A percentile compares a stretch with the other conserved stretches of the same genome.
These are phyloP conservation scores for Ctenicera cuprea DNA, from an alignment of 2,888 invertebrate species.

Conservation along the genomic window DNA sequence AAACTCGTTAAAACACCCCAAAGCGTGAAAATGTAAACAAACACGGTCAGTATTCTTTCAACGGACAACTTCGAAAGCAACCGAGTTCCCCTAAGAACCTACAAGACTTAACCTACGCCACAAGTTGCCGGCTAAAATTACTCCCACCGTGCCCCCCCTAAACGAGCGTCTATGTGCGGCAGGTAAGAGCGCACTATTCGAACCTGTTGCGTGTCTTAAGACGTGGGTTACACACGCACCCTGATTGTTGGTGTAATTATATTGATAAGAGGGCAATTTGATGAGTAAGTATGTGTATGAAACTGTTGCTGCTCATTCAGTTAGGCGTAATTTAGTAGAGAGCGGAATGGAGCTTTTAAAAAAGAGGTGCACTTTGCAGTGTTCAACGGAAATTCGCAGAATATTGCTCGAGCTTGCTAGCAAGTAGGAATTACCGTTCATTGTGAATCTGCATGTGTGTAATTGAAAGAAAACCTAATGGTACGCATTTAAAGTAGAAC, in stretches of 20 bases:
- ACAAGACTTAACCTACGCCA: constrained; percentile 47
- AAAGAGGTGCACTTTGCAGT: no score
- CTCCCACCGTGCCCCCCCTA: constrained; percentile 45
- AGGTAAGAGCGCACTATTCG: constrained; percentile 37
- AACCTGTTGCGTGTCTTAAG: constrained; percentile 45
- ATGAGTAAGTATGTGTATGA: background rate
- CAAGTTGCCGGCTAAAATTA: constrained; percentile 47
- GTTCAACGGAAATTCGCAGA: no score
- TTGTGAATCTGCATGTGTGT: background rate
- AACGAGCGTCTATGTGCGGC: constrained; percentile 25
- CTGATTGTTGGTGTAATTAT: constrained; percentile 5
- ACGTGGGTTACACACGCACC: constrained; percentile 8
- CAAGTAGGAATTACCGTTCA: background rate
- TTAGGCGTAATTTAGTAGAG: background rate
- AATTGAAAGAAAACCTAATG: background rate
- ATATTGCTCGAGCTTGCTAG: no score
- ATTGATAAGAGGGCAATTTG: background rate
- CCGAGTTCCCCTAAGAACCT: constrained; percentile 38
- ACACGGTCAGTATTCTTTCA: constrained; percentile 24
- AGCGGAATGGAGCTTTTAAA: no score
- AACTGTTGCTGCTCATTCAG: background rate
- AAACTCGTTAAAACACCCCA: constrained; percentile 27
- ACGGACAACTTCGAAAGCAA: constrained; percentile 38
- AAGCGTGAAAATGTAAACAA: constrained; percentile 48
- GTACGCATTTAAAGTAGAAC: constrained; percentile 16